Evolutionary conservation across 2,113 vertebrate species (phyloP), one percentile per base, ranked within the genome.

Genomic region (Nycticryphes semicollaris): DNA sequence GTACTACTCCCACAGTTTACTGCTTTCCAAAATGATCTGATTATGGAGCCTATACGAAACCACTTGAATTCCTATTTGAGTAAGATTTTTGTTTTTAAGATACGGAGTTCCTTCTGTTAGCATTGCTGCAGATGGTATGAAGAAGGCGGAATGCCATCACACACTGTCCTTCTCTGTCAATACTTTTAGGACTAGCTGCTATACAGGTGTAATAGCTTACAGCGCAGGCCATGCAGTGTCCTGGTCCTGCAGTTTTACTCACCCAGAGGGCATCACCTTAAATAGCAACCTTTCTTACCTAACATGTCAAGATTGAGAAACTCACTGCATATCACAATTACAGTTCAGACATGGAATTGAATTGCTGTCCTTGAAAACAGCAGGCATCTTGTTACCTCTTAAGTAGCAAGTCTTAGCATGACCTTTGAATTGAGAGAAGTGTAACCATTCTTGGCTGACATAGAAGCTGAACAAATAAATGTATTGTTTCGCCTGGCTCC

Each of bases 351-450:
- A 66, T 1, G 14, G 95, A 97, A 98, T 89, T 96, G 95, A 95
- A 96, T 97, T 95, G 95, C 94, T 96, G 91, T 97, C 96, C 89
- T 97, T 98, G 96, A 96, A 97, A 98, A 97, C 94, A 97, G 96
- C 93, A 95, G 96, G 97, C 74, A 78, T 96, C 93, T 96, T 96
- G 82, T 94, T 98, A 74, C 94, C 57, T 43, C 96, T 98, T 97
- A 97, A 96, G 93, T 84, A 97, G 96, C 89, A 96, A 96, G 97
- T 97, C 93, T 96, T 97, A 86, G 91, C 86, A 57, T 93, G 94
- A 97, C 96, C 89, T 95, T 97, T 97, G 83, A 88, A 90, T 95
- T 94, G 86, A 95, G 90, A 96, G 92, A 97, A 96, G 85, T 96
- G 85, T 86, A 97, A 90, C 91, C 59, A 35, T 96, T 96, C 85